phyloP scores from a whole-genome alignment of 2,797 vertebrate genomes.

The Carduelis carduelis region DNA sequence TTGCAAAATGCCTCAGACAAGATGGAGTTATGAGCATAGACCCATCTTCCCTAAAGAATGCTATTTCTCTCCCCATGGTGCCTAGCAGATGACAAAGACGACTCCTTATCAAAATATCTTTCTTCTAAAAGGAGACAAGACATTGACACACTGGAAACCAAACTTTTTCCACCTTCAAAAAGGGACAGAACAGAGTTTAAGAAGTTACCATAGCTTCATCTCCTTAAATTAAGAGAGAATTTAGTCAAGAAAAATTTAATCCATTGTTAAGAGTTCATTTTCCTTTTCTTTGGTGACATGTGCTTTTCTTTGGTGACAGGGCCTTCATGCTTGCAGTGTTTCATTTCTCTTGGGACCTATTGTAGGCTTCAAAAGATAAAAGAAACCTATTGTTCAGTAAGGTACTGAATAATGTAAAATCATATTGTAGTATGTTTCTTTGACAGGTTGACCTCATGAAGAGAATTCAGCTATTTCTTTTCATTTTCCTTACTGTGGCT shows the following conservation, averaged over 20 bases:
- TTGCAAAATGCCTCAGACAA: background rate
- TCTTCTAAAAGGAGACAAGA: background rate
- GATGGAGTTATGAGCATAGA: background rate
- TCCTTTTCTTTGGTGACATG: background rate
- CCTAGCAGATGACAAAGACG: background rate
- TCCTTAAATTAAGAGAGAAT: conserved; percentile 18
- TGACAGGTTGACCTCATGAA: conserved; percentile 13
- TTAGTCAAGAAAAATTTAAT: background rate
- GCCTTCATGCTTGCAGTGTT: background rate
- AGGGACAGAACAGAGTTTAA: background rate
- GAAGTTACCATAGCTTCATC: background rate
- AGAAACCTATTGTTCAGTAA: conserved; percentile 18
- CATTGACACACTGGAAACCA: conserved; percentile 9
- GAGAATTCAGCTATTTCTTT: conserved; percentile 5
- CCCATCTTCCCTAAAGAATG: background rate
- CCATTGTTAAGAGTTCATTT: conserved; percentile 44
- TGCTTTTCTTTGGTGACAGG: background rate
- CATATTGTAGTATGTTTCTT: background rate
- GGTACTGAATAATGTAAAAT: background rate
- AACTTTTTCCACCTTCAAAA: conserved; percentile 16
- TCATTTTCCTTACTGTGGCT: conserved; percentile 6
- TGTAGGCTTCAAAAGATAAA: conserved; percentile 38
- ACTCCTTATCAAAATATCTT: background rate
- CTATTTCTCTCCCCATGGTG: background rate
- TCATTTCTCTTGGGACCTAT: background rate